Base-by-base conservation (phyloP, 2,888 invertebrate genomes). In the Xestobium rufovillosum region DNA sequence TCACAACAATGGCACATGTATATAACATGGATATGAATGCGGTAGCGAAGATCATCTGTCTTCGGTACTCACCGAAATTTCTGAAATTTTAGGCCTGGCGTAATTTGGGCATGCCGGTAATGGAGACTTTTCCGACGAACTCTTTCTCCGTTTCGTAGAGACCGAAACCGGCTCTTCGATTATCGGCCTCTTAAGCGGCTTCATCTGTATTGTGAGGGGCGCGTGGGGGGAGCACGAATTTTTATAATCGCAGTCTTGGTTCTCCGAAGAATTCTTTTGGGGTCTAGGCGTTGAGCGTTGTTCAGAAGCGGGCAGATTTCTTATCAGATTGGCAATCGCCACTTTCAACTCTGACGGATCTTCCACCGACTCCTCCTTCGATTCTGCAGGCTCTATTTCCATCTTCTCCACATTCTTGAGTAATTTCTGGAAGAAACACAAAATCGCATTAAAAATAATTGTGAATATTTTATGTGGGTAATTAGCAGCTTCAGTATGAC, bases 341-440 rank as follows among this genome's bases (percentile, higher is more conserved):
- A 75, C 73, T 55, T 85, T 81, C 34, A 87, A 57, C 38, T 78
- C 71, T 40, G 72, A 69, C 0, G 83, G 82, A 65, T 85, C 80
- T 55, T 84, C 83, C 0, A 82, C 76, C 1, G 72, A 72, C 26
- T 71, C 60, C 27, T 52, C 51, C 3, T 51, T 42, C n/a, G 44
- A 29, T 17, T 47, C 48, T 17, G 4, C 19, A 6, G 34, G n/a
- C n/a, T n/a, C n/a, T n/a, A n/a, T n/a, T n/a, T 40, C 11, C 42
- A n/a, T n/a, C n/a, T n/a, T n/a, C n/a, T n/a, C n/a, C n/a, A n/a
- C n/a, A n/a, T n/a, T n/a, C n/a, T n/a, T n/a, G n/a, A n/a, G n/a
- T n/a, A n/a, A n/a, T n/a, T n/a, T n/a, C n/a, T n/a, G n/a, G n/a
- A n/a, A n/a, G n/a, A n/a, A n/a, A n/a, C n/a, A n/a, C n/a, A n/a